Evolutionary conservation across 2,888 invertebrate genomes (phyloP), one percentile per base, ranked within the genome.

Genomic region (Andrena bicolor): DNA sequence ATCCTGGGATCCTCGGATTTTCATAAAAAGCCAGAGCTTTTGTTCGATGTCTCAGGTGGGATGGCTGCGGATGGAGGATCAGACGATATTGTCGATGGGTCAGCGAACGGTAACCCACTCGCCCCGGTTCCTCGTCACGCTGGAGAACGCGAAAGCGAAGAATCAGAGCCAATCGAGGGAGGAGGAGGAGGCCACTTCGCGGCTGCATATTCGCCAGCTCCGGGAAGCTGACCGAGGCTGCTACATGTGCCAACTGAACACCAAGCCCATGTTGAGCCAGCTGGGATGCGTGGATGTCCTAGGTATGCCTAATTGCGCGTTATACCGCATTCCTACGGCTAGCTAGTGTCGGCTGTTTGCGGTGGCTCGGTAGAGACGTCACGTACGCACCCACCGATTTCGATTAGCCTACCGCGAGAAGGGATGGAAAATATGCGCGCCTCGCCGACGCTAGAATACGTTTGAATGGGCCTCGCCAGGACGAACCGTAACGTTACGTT

Each of bases 211-310:
- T 87, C 94, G 96, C 64, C 96, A 96, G 70, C 94, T 97, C 86
- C 96, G 96, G 94, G 96, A 97, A 86, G 95, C 96, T 70, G 97
- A 97, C 92, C 95, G 96, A 79, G 97, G 97, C 8, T 97, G 97
- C 91, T 97, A 97, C 93, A 97, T 97, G 97, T 97, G 97, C 92
- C 97, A 97, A 94, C 96, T 97, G 87, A 97, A 97, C 93, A 97
- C 97, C 2, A 96, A 95, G 84, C 95, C 96, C 76, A 97, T 97
- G 97, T 96, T 96, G 94, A 97, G 96, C 90, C 96, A 96, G 93
- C 95, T 96, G 75, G 97, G 97, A 73, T 97, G 97, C 92, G 95
- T 97, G 73, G 97, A 97, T 94, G 97, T 97, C 30, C 95, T 96
- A 92, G 97, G 97, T 97, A 93, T 91, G 92, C 90, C 89, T 92